Base-by-base conservation (phyloP, 2,113 vertebrate genomes). In the Thunnus thynnus region DNA sequence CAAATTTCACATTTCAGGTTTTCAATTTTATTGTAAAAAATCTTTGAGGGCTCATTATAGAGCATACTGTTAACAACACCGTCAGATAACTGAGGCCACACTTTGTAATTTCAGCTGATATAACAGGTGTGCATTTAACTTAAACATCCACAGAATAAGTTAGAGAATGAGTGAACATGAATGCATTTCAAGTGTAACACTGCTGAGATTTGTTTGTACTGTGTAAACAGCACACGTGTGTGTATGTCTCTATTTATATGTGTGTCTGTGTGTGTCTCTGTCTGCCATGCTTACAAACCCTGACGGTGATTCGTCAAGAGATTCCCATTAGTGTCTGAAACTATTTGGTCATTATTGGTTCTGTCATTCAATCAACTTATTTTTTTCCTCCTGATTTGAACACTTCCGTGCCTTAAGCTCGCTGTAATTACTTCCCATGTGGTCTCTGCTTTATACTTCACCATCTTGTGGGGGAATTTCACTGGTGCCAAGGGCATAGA, bases 341-440 rank as follows among this genome's bases (percentile, higher is more conserved):
- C 66, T 27, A 68, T 83, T 67, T 50, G 80, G 76, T 78, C 86
- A 88, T 93, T 85, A 91, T 63, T 72, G 72, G 61, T 73, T 69
- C 70, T 72, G 84, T 83, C 88, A 72, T 89, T 86, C 88, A 86
- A 88, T 88, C 84, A 83, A 67, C 74, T 17, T 46, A 10, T 76
- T 84, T 68, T 78, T 78, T 78, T 47, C 51, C 66, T 65, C 47
- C 66, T 82, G 75, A 36, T 88, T 79, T 63, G 47, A 86, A 86
- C 82, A 80, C 76, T 75, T 79, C 62, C 32, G 18, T 1, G 60
- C 85, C 89, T 83, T 76, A 82, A 88, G 76, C 82, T 63, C 8
- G 11, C 30, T 9, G 9, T 93, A 93, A 94, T 93, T 84, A 89
- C 90, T 64, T 90, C 89, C 89, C 89, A 64, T 82, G 91, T 48